A percentile compares a stretch with the other conserved stretches of the same genome.
Conservation (phyloP, 2,888 invertebrate genomes). For the Parasteatoda lunata region DNA sequence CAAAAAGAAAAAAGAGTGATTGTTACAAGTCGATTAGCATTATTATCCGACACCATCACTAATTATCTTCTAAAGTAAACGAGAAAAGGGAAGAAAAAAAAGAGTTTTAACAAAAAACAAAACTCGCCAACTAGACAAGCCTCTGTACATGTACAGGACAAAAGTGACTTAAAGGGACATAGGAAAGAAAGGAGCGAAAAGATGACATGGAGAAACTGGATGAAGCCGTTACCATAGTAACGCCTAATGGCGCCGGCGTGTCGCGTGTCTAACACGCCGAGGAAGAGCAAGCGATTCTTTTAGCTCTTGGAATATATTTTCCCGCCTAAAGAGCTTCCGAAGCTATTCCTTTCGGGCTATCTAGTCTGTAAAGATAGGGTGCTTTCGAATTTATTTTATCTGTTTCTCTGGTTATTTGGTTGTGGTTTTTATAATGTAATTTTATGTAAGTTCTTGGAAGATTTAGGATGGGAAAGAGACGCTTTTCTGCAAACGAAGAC, state of each 20-base stretch:
- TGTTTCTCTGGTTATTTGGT: neutral
- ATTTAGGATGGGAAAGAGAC: neutral
- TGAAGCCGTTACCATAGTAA: slow-evolving; percentile 41
- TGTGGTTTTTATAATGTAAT: neutral
- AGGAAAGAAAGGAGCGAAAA: slow-evolving; percentile 19
- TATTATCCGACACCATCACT: too few species aligned
- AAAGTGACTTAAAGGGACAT: slow-evolving; percentile 8
- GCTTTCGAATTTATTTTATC: slow-evolving; percentile 18
- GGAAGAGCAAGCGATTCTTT: slow-evolving; percentile 17
- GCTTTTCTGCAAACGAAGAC: neutral
- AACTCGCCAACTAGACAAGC: neutral
- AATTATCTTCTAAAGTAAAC: too few species aligned
- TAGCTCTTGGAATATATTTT: slow-evolving; percentile 32
- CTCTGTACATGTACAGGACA: slow-evolving; percentile 24
- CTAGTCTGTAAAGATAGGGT: slow-evolving; percentile 20
- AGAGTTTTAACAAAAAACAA: neutral
- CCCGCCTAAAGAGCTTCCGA: slow-evolving; percentile 42
- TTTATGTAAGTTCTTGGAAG: neutral
- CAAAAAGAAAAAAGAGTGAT: too few species aligned
- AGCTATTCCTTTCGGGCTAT: slow-evolving; percentile 14
- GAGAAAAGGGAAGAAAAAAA: neutral
- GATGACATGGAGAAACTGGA: slow-evolving; percentile 32
- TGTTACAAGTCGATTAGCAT: too few species aligned
- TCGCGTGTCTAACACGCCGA: slow-evolving; percentile 40
- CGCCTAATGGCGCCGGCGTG: slow-evolving; percentile 36